Base-by-base conservation (phyloP, 2,797 vertebrate genomes). In the Nyctibius grandis region DNA sequence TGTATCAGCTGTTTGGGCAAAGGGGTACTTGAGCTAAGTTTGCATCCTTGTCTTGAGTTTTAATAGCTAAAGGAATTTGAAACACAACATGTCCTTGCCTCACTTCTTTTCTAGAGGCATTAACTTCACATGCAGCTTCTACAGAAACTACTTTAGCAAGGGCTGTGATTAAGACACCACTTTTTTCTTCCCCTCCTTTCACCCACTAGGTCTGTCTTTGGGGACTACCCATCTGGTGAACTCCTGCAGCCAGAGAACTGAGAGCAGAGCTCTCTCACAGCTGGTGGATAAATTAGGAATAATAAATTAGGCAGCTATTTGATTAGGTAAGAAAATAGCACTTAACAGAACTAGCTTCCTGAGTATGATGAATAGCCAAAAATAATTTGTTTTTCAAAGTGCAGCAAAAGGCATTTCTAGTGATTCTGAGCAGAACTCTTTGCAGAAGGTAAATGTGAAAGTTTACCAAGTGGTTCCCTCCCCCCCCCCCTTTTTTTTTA, bases 391-490 rank as follows among this genome's bases (percentile, higher is more conserved):
- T 61, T 50, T 33, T 44, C n/a, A n/a, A 44, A 34, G 28, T 79
- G 25, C 31, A 75, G 20, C 23, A 53, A 44, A 87, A 77, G 15
- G 11, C 12, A n/a, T 89, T 53, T 81, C 19, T 80, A 21, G 28
- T 40, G 33, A 29, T 85, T 88, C n/a, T 73, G 22, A 70, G 34
- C 9, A n/a, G 33, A 82, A 48, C 21, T 16, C 28, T 79, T 36
- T 36, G 28, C 26, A 73, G 38, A 50, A 51, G 3, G 5, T 42
- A 16, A 56, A 22, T 28, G 3, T 56, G 34, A 33, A 88, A 59
- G 13, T 42, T 67, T 68, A 60, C 6, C 1, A 21, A 29, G 22
- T 31, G 9, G n/a, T n/a, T n/a, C 54, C 6, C 1, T 0, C 2
- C 2, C 3, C 9, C 9, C 8, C 10, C 8, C 9, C 8, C 12